Conservation (phyloP, 2,888 invertebrate species). For the Bombylius major region DNA sequence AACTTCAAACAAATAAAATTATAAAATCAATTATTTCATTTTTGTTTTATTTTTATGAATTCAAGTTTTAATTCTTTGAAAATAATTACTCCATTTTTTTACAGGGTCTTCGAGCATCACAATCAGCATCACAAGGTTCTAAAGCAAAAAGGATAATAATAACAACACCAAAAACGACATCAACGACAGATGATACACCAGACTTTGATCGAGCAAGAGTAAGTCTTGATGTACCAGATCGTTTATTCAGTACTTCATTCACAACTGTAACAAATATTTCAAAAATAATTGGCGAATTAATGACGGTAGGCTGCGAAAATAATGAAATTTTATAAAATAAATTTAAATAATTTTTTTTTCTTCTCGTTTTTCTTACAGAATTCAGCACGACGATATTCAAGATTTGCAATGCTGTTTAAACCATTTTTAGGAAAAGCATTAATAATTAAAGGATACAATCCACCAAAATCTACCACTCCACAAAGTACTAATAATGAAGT, state of each 20-base stretch:
- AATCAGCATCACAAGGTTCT: neutral
- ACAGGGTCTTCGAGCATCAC: neutral
- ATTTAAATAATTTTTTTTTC: conserved; percentile 2
- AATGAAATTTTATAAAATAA: neutral
- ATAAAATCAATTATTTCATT: too few species aligned
- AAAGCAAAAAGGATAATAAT: neutral
- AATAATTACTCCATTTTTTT: neutral
- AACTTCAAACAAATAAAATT: too few species aligned
- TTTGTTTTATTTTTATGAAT: too few species aligned
- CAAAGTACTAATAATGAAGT: neutral
- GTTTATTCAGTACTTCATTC: conserved; percentile 46
- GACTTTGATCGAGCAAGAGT: conserved; percentile 41
- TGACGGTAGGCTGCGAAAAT: conserved; percentile 39
- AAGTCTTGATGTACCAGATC: conserved; percentile 45
- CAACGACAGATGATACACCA: conserved; percentile 33
- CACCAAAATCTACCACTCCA: conserved; percentile 5
- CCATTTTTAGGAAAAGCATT: conserved; percentile 61
- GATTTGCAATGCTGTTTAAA: conserved; percentile 58
- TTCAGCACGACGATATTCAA: conserved; percentile 61
- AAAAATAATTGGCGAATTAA: conserved; percentile 43
- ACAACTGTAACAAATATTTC: conserved; percentile 45
- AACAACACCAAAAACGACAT: neutral
- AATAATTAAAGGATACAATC: conserved; percentile 58
- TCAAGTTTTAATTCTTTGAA: neutral
- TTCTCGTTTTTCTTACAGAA: conserved; percentile 45